Conservation (phyloP, 2,797 vertebrate species). For the Loris lydekkerianus region DNA sequence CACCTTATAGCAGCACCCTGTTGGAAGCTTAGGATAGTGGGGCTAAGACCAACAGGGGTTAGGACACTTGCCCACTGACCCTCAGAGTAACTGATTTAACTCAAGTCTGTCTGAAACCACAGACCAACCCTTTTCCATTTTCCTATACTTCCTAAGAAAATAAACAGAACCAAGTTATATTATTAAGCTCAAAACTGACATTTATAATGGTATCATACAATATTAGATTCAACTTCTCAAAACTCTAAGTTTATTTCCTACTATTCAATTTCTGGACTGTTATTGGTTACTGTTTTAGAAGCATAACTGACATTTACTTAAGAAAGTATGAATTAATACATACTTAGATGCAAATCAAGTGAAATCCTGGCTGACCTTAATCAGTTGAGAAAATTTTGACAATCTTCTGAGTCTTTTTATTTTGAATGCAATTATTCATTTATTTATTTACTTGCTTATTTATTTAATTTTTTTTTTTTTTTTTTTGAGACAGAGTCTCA, state of each 20-base stretch:
- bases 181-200: slow-evolving; percentile 49
- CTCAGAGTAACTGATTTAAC: not conserved
- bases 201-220: slow-evolving; percentile 66
- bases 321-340: slow-evolving; percentile 65
- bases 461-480: too few species aligned
- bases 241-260: slow-evolving; percentile 10
- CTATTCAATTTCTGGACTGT: slow-evolving; percentile 2
- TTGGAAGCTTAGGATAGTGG: not conserved
- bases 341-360: slow-evolving; percentile 54
- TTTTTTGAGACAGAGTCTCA: too few species aligned
- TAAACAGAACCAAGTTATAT: slow-evolving; percentile 51
- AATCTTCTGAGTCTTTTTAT: slow-evolving; percentile 3
- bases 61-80: not conserved
- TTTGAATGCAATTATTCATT: not conserved
- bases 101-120: not conserved
- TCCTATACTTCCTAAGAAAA: slow-evolving; percentile 49
- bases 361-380: slow-evolving; percentile 47
- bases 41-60: not conserved
- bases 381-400: slow-evolving; percentile 33
- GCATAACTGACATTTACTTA: slow-evolving; percentile 63
- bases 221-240: slow-evolving; percentile 66
- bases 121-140: not conserved
- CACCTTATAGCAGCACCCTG: not conserved
- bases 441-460: too few species aligned
- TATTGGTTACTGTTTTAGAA: slow-evolving; percentile 26